Percentiles rank a stretch among this genome's conserved stretches.
Evolutionary conservation across 2,888 invertebrate genomes (phyloP).

Genomic region (Aphodius sticticus): DNA sequence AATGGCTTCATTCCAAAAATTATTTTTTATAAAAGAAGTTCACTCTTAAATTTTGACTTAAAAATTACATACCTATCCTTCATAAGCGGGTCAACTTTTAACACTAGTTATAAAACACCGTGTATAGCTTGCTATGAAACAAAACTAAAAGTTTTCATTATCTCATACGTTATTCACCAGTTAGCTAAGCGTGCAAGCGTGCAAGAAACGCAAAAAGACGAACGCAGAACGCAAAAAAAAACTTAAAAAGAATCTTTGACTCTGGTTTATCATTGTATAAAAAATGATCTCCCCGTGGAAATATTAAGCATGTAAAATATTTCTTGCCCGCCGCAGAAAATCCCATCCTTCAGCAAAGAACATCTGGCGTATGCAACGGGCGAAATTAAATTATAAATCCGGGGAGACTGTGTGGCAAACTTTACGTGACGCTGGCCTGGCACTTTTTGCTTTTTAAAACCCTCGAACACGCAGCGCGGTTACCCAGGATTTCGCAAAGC

Average conservation of each 20-base stretch:
- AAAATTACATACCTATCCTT: no score
- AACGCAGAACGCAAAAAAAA: background rate
- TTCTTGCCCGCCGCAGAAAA: background rate
- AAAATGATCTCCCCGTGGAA: background rate
- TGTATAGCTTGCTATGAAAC: no score
- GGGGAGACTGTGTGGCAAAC: slow-evolving; percentile 4
- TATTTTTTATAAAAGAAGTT: no score
- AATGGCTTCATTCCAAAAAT: no score
- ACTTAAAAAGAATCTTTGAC: background rate
- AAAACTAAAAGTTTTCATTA: no score
- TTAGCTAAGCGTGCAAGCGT: no score
- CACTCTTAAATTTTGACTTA: no score
- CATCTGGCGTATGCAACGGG: background rate
- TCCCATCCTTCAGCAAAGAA: slow-evolving; percentile 4
- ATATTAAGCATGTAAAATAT: background rate
- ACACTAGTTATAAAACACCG: no score
- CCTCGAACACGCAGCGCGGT: background rate
- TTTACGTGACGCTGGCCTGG: background rate
- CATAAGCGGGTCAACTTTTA: no score
- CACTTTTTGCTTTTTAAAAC: background rate
- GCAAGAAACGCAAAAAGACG: background rate
- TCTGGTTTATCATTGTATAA: background rate
- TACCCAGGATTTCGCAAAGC: background rate
- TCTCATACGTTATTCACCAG: no score
- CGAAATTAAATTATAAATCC: slow-evolving; percentile 4